Evolutionary conservation across 1,140 invertebrate species (phyloP).

Genomic region (Camponotus vicinus): DNA sequence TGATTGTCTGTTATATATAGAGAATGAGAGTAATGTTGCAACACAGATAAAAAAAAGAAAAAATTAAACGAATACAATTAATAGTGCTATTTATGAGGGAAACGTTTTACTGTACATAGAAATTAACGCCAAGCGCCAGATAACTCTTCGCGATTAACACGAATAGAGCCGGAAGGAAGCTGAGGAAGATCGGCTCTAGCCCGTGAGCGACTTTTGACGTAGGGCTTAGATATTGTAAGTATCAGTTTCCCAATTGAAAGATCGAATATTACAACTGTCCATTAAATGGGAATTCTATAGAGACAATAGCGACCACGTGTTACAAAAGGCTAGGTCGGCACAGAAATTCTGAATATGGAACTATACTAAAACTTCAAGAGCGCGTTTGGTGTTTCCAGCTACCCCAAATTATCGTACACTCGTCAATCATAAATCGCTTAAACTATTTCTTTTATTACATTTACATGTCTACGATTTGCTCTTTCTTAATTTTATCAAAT

Average conservation of each 20-base stretch:
- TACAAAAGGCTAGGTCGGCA: conserved; percentile 30
- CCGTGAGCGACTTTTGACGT: conserved; percentile 17
- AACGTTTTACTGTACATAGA: conserved; percentile 55
- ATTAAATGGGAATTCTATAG: conserved; percentile 79
- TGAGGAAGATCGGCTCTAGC: neutral
- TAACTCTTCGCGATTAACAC: conserved; percentile 25
- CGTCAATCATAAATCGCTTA: neutral
- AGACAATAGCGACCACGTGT: conserved; percentile 78
- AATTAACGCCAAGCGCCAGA: conserved; percentile 27
- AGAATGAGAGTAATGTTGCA: conserved; percentile 65
- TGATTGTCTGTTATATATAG: conserved; percentile 81
- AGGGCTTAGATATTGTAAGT: conserved; percentile 63
- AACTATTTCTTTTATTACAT: neutral
- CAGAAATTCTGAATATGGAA: conserved; percentile 1
- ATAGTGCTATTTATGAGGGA: conserved; percentile 54
- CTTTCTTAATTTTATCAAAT: neutral
- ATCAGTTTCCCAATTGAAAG: conserved; percentile 66
- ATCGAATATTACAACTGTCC: conserved; percentile 63
- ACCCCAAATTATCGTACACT: neutral
- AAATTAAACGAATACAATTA: conserved; percentile 53
- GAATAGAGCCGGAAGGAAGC: neutral
- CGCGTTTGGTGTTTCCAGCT: conserved; percentile 33
- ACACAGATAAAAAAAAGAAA: conserved; percentile 6
- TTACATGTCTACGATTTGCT: neutral
- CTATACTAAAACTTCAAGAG: neutral